Conservation (phyloP, 2,888 invertebrate genomes). For the Panzeria rudis region DNA sequence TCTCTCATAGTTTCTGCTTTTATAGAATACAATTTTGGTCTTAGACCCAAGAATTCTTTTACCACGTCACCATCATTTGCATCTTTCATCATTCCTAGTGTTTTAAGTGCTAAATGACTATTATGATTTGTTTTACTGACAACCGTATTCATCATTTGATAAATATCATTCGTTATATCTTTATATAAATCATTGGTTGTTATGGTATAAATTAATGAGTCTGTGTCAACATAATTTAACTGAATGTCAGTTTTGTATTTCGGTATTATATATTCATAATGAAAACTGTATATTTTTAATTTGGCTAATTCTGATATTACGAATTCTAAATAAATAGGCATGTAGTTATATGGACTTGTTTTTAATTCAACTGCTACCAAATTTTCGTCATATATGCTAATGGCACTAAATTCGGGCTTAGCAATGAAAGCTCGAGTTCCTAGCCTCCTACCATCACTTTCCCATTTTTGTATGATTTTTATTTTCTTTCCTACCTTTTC, state of each 20-base stretch:
- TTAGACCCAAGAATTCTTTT: constrained; percentile 54
- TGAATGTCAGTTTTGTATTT: constrained; percentile 30
- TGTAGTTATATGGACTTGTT: background rate
- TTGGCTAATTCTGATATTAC: constrained; percentile 69
- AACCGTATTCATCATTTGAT: constrained; percentile 74
- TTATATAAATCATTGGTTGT: constrained; percentile 66
- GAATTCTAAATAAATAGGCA: constrained; percentile 35
- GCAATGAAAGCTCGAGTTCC: constrained; percentile 23
- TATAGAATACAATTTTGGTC: constrained; percentile 24
- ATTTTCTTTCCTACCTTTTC: constrained; percentile 49
- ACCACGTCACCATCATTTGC: constrained; percentile 55
- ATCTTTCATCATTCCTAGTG: constrained; percentile 70
- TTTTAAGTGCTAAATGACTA: background rate
- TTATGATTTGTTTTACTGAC: constrained; percentile 42
- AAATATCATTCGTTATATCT: constrained; percentile 45
- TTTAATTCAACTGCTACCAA: background rate
- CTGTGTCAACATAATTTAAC: constrained; percentile 63
- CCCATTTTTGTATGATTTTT: constrained; percentile 29
- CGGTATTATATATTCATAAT: constrained; percentile 59
- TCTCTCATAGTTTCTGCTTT: background rate
- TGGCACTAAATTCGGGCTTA: constrained; percentile 29
- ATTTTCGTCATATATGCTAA: constrained; percentile 9
- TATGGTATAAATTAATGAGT: constrained; percentile 61
- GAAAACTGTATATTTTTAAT: constrained; percentile 66
- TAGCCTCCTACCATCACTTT: background rate